phyloP scores from a whole-genome alignment of 35 echinoderm and acorn worm genomes.

The Nesometra sesokonis region DNA sequence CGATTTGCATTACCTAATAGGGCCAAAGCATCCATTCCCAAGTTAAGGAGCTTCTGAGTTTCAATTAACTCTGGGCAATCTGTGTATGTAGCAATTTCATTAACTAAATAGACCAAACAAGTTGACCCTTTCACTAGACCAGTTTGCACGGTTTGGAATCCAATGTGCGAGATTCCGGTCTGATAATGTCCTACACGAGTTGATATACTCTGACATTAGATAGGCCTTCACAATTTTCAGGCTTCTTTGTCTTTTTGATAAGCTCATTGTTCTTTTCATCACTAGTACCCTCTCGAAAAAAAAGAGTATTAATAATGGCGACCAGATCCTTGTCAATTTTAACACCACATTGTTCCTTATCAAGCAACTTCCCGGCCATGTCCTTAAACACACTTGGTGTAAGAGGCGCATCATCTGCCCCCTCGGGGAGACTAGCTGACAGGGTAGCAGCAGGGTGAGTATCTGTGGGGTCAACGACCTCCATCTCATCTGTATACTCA shows the following conservation, averaged over 20 bases:
- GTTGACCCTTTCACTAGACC: neutral
- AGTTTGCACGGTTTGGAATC: neutral
- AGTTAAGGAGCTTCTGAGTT: no score
- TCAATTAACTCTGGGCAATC: neutral
- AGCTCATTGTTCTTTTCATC: neutral
- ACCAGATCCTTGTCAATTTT: neutral
- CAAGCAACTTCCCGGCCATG: neutral
- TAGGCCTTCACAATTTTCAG: constrained; percentile 1
- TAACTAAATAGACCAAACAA: neutral
- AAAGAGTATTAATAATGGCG: neutral
- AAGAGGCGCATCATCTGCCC: neutral
- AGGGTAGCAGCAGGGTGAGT: no score
- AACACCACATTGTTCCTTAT: neutral
- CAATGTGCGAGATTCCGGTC: no score
- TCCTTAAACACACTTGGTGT: neutral
- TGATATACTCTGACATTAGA: neutral
- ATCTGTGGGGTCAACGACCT: neutral
- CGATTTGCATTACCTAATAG: neutral
- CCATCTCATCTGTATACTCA: neutral
- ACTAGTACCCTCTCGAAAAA: constrained; percentile 8
- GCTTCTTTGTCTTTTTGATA: neutral
- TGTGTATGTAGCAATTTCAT: neutral
- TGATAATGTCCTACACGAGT: no score
- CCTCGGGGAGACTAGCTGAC: neutral
- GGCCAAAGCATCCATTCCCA: no score